Percentiles rank a stretch among this genome's conserved stretches.
Conservation (phyloP, 2,113 vertebrate genomes). For the Ailuropoda melanoleuca region DNA sequence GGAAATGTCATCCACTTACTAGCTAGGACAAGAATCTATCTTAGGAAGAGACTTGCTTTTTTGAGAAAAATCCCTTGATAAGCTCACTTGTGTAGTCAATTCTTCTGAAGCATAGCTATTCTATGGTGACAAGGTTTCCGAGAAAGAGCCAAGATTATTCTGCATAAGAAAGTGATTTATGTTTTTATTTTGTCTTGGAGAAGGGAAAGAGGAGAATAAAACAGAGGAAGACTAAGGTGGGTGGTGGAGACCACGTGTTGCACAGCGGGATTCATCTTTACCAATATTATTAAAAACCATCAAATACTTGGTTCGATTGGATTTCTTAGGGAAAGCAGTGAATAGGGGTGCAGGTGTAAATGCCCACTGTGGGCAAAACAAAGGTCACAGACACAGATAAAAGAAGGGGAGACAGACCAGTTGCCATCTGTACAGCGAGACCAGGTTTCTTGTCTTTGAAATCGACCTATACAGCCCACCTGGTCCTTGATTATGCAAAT, state of each 20-base stretch:
- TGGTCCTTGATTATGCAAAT: not conserved
- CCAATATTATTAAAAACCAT: not conserved
- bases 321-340: not conserved
- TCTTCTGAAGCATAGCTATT: constrained; percentile 14
- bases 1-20: not conserved
- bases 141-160: constrained; percentile 13
- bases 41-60: constrained; percentile 8
- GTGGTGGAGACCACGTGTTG: not conserved
- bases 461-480: not conserved
- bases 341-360: not conserved
- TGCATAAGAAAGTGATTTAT: not conserved
- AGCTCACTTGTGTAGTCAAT: not conserved
- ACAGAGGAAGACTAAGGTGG: not conserved
- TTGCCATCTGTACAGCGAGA: not conserved
- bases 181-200: not conserved
- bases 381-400: not conserved
- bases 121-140: not conserved
- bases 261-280: not conserved
- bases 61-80: constrained; percentile 6
- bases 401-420: not conserved
- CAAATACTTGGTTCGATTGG: not conserved
- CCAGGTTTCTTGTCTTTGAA: not conserved
- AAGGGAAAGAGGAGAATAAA: not conserved
- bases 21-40: not conserved
- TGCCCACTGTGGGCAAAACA: not conserved